These are phyloP conservation scores for Leistus spinibarbis DNA, from an alignment of 2,888 invertebrate species.

Conservation along the genomic window DNA sequence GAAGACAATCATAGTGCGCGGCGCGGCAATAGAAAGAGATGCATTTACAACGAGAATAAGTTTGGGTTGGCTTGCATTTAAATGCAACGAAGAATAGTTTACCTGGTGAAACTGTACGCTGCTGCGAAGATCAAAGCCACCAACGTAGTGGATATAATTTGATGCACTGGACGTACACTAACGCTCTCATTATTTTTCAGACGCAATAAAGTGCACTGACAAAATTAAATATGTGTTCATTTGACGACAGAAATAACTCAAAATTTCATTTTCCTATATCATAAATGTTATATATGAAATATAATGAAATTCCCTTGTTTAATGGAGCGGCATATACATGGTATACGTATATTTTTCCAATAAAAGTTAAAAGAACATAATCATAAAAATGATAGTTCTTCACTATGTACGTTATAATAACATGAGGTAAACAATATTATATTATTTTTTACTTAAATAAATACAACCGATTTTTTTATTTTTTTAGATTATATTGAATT, in stretches of 20 bases:
- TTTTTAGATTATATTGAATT: background rate
- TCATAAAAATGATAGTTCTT: too few species aligned
- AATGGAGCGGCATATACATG: too few species aligned
- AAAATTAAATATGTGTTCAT: background rate
- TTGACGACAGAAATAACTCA: background rate
- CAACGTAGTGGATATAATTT: background rate
- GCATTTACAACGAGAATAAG: too few species aligned
- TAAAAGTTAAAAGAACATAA: too few species aligned
- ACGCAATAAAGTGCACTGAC: background rate
- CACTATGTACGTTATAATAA: background rate
- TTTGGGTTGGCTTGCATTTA: too few species aligned
- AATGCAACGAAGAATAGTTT: too few species aligned
- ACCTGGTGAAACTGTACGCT: background rate
- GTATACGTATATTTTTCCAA: too few species aligned
- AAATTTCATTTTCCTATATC: background rate
- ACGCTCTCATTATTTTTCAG: background rate
- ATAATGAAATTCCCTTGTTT: too few species aligned
- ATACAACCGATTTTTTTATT: background rate
- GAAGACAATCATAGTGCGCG: too few species aligned
- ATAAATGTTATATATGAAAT: background rate
- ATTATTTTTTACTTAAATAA: background rate
- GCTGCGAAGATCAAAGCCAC: background rate
- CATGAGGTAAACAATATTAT: background rate
- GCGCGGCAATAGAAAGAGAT: too few species aligned
- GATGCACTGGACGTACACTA: background rate